Conservation (phyloP, 2,888 invertebrate species). For the Osedax fenrisi region DNA sequence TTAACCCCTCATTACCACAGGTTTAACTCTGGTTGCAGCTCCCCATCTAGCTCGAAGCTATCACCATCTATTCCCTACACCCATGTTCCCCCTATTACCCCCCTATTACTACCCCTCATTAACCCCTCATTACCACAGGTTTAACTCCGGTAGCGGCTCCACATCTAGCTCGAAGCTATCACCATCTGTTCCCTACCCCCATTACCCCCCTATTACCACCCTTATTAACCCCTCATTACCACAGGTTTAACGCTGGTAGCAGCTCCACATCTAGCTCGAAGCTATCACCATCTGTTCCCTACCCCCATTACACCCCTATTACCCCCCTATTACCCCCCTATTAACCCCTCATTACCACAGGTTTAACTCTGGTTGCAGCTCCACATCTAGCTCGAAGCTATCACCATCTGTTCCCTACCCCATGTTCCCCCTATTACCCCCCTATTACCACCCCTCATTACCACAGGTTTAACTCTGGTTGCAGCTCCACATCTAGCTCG, state of each 20-base stretch:
- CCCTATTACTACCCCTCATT: no score
- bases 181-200: slow-evolving; percentile 91
- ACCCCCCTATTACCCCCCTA: no score
- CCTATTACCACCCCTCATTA: no score
- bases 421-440: no score
- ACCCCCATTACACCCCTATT: no score
- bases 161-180: slow-evolving; percentile 89
- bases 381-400: slow-evolving; percentile 93
- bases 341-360: no score
- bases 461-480: slow-evolving; percentile 77
- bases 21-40: slow-evolving; percentile 86
- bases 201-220: no score
- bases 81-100: no score
- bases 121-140: no score
- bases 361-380: slow-evolving; percentile 86
- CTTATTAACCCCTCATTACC: no score
- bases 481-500: slow-evolving; percentile 94
- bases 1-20: no score
- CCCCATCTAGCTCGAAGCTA: slow-evolving; percentile 93
- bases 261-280: slow-evolving; percentile 89
- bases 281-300: slow-evolving; percentile 92
- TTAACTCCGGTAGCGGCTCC: slow-evolving; percentile 92
- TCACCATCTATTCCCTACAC: slow-evolving; percentile 90
- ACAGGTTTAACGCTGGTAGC: slow-evolving; percentile 82
- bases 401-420: slow-evolving; percentile 90